Base-by-base conservation (phyloP, 2,797 vertebrate genomes). In the Melanotaenia boesemani region DNA sequence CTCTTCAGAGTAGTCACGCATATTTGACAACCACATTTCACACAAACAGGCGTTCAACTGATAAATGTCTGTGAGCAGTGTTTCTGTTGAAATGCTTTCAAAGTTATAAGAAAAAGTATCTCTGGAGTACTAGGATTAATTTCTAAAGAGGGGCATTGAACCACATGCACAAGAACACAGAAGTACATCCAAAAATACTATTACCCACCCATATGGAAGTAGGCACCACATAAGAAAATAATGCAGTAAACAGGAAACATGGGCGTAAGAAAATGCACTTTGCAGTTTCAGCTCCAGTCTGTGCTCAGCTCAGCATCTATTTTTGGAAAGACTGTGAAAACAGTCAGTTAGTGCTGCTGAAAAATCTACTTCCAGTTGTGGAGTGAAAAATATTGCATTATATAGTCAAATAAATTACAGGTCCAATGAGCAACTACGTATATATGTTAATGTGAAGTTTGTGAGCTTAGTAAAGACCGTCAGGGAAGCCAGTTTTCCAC, bases 241-340 rank as follows among this genome's bases (percentile, higher is more conserved):
- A 91, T 83, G 72, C 64, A 59, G 90, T 93, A 93, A 95, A 94
- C 91, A 94, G 93, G 90, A 94, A 94, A 86, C 81, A 77, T 86
- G 91, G 89, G 88, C 86, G 89, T 91, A 86, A 90, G 88, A 88
- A 86, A 86, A 93, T 88, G 85, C 80, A 73, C 93, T 89, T 81
- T 91, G 87, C 86, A 84, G 76, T 83, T 91, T 86, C 80, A 88
- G 89, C 88, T 91, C 71, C 64, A 77, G 89, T 69, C 84, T 86
- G 82, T 90, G 84, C 77, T 85, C 80, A 82, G 76, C 61, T 61
- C 74, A 79, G 70, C 74, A 68, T 86, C 86, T 94, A 93, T 92
- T 93, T 91, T 89, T 88, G 89, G 83, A 83, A 83, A 77, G 79
- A 68, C 73, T 80, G 72, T 71, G 74, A 87, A 90, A 90, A 80